Conservation (phyloP, 2,888 invertebrate species). For the Platycheirus rosarum region DNA sequence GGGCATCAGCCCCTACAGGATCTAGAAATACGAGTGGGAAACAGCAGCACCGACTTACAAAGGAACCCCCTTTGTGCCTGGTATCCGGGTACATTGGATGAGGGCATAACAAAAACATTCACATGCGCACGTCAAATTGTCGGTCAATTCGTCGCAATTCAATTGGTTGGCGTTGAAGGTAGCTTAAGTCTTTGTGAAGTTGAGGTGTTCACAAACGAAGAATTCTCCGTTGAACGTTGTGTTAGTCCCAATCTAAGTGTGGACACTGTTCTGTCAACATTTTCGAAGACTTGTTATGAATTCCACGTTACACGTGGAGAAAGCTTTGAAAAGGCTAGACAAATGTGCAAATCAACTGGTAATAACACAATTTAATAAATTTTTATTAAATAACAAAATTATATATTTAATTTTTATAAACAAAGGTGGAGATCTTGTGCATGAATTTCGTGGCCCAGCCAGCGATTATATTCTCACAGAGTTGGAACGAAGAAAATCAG, state of each 20-base stretch:
- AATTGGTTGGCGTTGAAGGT: conserved; percentile 94
- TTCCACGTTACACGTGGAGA: conserved; percentile 92
- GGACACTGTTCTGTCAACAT: conserved; percentile 92
- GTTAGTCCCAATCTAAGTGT: conserved; percentile 88
- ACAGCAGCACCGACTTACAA: conserved; percentile 93
- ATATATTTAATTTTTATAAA: conserved; percentile 4
- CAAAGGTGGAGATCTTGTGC: conserved; percentile 82
- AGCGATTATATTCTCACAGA: conserved; percentile 87
- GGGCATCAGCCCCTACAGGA: conserved; percentile 95
- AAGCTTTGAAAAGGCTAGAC: conserved; percentile 91
- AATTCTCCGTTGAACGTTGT: conserved; percentile 93
- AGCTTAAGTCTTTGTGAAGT: conserved; percentile 95
- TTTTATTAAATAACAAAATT: conserved; percentile 5
- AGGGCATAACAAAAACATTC: conserved; percentile 95
- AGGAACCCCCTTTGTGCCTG: conserved; percentile 95
- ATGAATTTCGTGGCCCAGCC: conserved; percentile 81
- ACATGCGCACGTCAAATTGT: conserved; percentile 92
- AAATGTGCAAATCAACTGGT: conserved; percentile 89
- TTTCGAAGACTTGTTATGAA: conserved; percentile 94
- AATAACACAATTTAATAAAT: conserved; percentile 2
- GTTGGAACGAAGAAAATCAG: conserved; percentile 90
- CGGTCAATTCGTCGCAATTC: conserved; percentile 94
- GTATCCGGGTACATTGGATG: conserved; percentile 96
- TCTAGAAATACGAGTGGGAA: conserved; percentile 94
- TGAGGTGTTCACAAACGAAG: conserved; percentile 95